phyloP scores from a whole-genome alignment of 1,140 invertebrate genomes.

The Littorina saxatilis region DNA sequence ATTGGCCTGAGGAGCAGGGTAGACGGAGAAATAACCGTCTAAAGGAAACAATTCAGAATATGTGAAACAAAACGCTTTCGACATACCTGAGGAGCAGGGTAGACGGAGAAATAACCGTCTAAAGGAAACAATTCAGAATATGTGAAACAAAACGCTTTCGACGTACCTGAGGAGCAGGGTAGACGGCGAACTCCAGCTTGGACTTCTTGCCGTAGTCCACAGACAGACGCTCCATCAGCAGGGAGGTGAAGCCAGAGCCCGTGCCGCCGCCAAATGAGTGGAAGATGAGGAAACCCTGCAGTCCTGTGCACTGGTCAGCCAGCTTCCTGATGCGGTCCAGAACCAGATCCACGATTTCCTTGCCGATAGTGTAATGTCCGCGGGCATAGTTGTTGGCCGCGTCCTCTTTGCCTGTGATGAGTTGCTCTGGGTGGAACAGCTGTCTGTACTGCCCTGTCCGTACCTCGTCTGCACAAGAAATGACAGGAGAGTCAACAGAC shows the following conservation, averaged over 20 bases:
- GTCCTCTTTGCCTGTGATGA: constrained; percentile 88
- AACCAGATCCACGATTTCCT: constrained; percentile 73
- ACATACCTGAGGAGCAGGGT: neutral
- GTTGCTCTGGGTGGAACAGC: constrained; percentile 89
- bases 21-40: too few relatives aligned
- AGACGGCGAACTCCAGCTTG: constrained; percentile 5
- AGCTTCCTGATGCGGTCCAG: constrained; percentile 69
- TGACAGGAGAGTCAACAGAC: constrained; percentile 57
- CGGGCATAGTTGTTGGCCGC: constrained; percentile 79
- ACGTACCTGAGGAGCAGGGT: neutral
- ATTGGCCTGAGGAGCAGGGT: too few relatives aligned
- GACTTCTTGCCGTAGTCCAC: too few relatives aligned
- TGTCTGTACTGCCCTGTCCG: constrained; percentile 79
- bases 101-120: neutral
- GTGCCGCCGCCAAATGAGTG: too few relatives aligned
- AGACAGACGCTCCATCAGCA: too few relatives aligned
- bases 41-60: too few relatives aligned
- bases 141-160: neutral
- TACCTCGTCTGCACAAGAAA: constrained; percentile 61
- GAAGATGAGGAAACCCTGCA: too few relatives aligned
- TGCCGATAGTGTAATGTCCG: constrained; percentile 72
- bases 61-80: too few relatives aligned
- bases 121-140: neutral
- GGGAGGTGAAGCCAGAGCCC: too few relatives aligned
- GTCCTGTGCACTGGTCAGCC: constrained; percentile 1